Conservation (phyloP, 2,888 invertebrate genomes). For the Artemia sinica region DNA sequence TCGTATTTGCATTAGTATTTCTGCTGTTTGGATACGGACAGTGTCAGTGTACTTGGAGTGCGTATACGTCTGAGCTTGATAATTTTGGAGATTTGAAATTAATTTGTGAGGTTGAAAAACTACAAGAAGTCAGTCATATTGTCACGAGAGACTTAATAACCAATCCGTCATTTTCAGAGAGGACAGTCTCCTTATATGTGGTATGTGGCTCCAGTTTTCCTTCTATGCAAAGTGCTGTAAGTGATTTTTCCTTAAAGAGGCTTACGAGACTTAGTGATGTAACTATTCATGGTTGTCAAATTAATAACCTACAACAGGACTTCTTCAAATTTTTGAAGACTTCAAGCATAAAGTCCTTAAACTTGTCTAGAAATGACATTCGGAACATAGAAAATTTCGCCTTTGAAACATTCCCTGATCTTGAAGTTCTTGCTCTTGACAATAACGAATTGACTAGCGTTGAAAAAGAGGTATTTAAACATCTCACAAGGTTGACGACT, state of each 20-base stretch:
- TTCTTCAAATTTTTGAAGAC: background rate
- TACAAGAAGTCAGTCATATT: background rate
- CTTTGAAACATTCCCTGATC: constrained; percentile 52
- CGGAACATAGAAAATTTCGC: constrained; percentile 49
- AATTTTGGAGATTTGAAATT: background rate
- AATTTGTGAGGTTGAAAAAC: background rate
- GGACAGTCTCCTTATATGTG: constrained; percentile 8
- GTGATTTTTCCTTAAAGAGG: background rate
- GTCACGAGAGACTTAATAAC: background rate
- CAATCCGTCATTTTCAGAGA: background rate
- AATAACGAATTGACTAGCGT: constrained; percentile 59
- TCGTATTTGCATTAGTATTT: no score
- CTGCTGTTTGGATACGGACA: background rate
- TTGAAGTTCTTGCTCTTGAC: constrained; percentile 54
- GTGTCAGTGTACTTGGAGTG: background rate
- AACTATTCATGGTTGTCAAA: background rate
- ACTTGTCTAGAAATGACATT: constrained; percentile 69
- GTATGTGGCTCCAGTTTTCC: background rate
- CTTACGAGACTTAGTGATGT: background rate
- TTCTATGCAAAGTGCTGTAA: background rate
- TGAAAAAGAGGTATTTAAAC: constrained; percentile 53
- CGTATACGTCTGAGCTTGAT: constrained; percentile 1
- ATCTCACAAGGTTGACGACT: constrained; percentile 59
- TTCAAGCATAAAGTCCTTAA: constrained; percentile 48
- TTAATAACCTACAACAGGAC: background rate